Evolutionary conservation across 2,797 vertebrate genomes (phyloP).

Genomic region (Phoebastria nigripes): DNA sequence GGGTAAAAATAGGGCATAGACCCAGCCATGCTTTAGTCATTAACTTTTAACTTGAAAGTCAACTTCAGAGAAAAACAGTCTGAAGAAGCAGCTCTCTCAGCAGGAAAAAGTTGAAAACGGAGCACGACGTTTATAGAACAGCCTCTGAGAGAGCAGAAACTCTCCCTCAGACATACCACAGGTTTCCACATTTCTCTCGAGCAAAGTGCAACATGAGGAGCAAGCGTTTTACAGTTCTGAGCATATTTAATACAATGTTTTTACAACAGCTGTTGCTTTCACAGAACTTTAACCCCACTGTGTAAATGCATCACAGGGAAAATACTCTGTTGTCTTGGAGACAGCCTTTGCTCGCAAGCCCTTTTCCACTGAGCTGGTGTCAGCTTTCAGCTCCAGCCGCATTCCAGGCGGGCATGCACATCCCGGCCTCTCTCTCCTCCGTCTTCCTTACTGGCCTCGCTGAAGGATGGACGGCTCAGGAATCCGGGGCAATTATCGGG

Average conservation of each 20-base stretch:
- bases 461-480: slow-evolving; percentile 81
- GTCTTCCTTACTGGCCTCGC: slow-evolving; percentile 79
- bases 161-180: slow-evolving; percentile 16
- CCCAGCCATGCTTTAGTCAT: background rate
- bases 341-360: slow-evolving; percentile 71
- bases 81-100: background rate
- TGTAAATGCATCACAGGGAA: slow-evolving; percentile 74
- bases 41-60: slow-evolving; percentile 7
- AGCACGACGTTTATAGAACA: slow-evolving; percentile 1
- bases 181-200: slow-evolving; percentile 38
- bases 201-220: slow-evolving; percentile 29
- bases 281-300: slow-evolving; percentile 85
- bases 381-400: slow-evolving; percentile 77
- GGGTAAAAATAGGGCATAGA: background rate
- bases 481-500: slow-evolving; percentile 79
- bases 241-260: slow-evolving; percentile 79
- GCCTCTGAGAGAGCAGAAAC: background rate
- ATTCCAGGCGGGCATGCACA: slow-evolving; percentile 72
- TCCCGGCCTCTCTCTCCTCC: slow-evolving; percentile 58
- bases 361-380: slow-evolving; percentile 75
- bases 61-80: background rate
- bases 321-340: slow-evolving; percentile 76
- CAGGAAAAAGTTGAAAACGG: background rate
- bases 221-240: slow-evolving; percentile 64
- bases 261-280: slow-evolving; percentile 94